Evolutionary conservation across 2,113 vertebrate genomes (phyloP).

Genomic region (Microcebus ravelobensis): DNA sequence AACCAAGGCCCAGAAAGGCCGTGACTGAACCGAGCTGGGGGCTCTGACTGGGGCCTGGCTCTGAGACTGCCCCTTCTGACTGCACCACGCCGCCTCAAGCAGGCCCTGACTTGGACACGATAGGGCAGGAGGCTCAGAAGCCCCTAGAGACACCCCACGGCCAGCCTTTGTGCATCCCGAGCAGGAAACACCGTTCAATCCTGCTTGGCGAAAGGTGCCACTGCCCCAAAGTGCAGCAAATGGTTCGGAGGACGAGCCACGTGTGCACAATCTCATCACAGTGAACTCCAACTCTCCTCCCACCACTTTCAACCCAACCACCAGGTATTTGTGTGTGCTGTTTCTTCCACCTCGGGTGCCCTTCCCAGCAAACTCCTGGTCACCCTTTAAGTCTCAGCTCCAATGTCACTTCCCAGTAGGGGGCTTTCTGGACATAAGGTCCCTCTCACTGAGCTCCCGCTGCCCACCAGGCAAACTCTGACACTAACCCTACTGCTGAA

Average conservation of each 20-base stretch:
- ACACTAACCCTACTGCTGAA: fast-evolving
- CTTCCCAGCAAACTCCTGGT: neutral
- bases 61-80: neutral
- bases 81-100: fast-evolving
- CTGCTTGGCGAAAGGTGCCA: neutral
- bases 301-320: fast-evolving
- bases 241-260: neutral
- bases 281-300: fast-evolving
- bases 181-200: no score
- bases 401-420: neutral
- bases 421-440: neutral
- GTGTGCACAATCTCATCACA: fast-evolving
- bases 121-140: neutral
- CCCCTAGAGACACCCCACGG: neutral
- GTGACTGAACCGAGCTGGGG: neutral
- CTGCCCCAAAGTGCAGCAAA: neutral
- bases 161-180: neutral
- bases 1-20: neutral
- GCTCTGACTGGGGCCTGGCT: neutral
- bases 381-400: neutral
- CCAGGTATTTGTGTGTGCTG: fast-evolving
- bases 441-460: neutral
- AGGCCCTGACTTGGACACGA: fast-evolving
- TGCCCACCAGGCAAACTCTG: no score
- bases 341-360: neutral